A percentile compares a stretch with the other conserved stretches of the same genome.
These are phyloP conservation scores for Mormyrops boulengeri DNA, from an alignment of 2,797 vertebrate genomes.

Conservation along the genomic window DNA sequence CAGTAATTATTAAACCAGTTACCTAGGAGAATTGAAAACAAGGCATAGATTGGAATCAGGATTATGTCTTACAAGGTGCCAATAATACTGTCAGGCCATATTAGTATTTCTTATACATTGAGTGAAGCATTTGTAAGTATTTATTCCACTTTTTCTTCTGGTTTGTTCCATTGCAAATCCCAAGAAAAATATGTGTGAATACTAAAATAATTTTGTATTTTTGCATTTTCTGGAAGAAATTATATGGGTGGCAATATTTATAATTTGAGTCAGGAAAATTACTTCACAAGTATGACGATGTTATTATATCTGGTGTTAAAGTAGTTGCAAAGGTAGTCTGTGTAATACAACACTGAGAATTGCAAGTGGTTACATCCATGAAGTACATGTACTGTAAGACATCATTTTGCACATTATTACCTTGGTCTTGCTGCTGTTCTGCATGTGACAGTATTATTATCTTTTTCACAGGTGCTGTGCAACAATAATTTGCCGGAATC, in stretches of 20 bases:
- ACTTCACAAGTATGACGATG: background rate
- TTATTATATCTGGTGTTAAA: background rate
- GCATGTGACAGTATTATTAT: constrained; percentile 30
- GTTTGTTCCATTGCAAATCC: background rate
- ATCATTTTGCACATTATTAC: background rate
- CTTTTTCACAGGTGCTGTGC: constrained; percentile 76
- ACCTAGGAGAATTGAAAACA: background rate
- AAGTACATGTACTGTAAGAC: constrained; percentile 63
- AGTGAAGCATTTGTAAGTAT: background rate
- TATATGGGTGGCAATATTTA: background rate
- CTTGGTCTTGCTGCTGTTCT: constrained; percentile 11
- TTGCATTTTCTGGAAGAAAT: background rate
- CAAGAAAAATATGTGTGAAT: background rate
- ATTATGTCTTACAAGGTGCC: background rate
- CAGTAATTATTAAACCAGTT: background rate
- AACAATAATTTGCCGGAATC: constrained; percentile 83
- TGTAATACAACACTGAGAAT: background rate
- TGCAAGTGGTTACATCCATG: constrained; percentile 24
- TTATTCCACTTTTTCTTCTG: background rate
- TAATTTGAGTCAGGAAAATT: background rate
- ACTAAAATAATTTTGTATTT: background rate
- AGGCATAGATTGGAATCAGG: background rate
- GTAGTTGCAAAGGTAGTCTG: background rate
- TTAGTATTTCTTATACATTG: background rate
- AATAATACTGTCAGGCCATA: background rate